Evolutionary conservation across 2,888 invertebrate genomes (phyloP).

Genomic region (Brassicogethes aeneus): DNA sequence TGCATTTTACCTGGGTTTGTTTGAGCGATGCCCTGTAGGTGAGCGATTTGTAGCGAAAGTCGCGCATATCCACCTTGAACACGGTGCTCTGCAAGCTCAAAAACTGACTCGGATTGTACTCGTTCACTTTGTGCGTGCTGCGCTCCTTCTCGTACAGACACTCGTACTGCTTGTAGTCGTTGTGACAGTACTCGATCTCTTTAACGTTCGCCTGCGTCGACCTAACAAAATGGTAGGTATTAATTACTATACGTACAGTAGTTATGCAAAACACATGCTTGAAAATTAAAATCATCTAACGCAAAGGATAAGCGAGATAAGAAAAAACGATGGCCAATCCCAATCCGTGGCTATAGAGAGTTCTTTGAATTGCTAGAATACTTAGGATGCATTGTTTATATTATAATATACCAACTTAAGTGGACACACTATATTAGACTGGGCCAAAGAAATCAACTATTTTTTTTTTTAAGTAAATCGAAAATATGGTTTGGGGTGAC

Average conservation of each 20-base stretch:
- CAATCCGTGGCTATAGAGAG: too few species aligned
- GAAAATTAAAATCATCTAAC: too few species aligned
- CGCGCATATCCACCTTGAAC: slow-evolving; percentile 40
- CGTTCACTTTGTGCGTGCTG: slow-evolving; percentile 27
- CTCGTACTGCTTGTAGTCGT: slow-evolving; percentile 30
- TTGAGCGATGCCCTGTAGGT: slow-evolving; percentile 37
- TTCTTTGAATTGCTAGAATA: too few species aligned
- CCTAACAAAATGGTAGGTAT: slow-evolving; percentile 20
- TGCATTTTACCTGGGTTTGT: slow-evolving; percentile 32
- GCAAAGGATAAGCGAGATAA: too few species aligned
- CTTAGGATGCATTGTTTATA: too few species aligned
- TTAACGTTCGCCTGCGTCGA: slow-evolving; percentile 32
- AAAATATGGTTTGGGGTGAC: too few species aligned
- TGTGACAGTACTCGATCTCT: slow-evolving; percentile 37
- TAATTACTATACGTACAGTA: neutral
- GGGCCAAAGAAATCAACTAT: too few species aligned
- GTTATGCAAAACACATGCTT: too few species aligned
- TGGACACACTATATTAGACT: too few species aligned
- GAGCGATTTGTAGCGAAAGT: slow-evolving; percentile 37
- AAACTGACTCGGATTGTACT: slow-evolving; percentile 29
- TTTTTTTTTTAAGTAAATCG: too few species aligned
- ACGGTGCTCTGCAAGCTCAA: slow-evolving; percentile 30
- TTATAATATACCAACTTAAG: too few species aligned
- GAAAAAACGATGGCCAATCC: too few species aligned
- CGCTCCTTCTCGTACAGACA: slow-evolving; percentile 28